Percentiles rank a stretch among this genome's conserved stretches.
Conservation (phyloP, 2,888 invertebrate genomes). For the Drosophila prolongata region DNA sequence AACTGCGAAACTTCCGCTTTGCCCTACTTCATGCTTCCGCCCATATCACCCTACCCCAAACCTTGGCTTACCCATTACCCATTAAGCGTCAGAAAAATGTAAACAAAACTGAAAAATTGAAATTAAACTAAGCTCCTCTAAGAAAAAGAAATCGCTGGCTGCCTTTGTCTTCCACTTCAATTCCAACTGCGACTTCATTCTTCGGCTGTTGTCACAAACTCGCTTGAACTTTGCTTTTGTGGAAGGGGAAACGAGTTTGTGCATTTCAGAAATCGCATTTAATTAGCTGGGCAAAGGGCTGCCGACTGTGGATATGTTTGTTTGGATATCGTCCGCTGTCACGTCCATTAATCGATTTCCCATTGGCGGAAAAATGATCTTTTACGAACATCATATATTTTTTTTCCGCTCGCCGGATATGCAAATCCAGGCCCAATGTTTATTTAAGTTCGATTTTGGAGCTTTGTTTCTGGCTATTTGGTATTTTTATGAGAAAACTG, state of each 20-base stretch:
- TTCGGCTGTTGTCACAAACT: neutral
- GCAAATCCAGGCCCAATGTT: constrained; percentile 50
- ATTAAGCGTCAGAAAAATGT: constrained; percentile 54
- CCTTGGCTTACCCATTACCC: constrained; percentile 43
- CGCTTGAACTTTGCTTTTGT: constrained; percentile 34
- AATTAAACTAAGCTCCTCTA: constrained; percentile 23
- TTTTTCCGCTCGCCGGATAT: constrained; percentile 50
- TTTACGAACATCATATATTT: constrained; percentile 51
- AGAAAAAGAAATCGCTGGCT: constrained; percentile 2
- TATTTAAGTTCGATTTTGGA: neutral
- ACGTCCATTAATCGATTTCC: constrained; percentile 49
- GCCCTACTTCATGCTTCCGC: constrained; percentile 46
- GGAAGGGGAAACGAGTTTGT: constrained; percentile 54
- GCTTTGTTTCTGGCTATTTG: constrained; percentile 18
- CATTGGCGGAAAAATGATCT: constrained; percentile 46
- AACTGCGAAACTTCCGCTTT: constrained; percentile 71
- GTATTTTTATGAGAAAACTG: constrained; percentile 52
- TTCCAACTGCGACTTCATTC: constrained; percentile 1
- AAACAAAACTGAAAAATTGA: constrained; percentile 48
- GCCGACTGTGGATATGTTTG: constrained; percentile 19
- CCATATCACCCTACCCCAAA: constrained; percentile 51
- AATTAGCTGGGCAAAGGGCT: constrained; percentile 54
- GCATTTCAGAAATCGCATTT: constrained; percentile 65
- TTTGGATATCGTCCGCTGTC: constrained; percentile 43
- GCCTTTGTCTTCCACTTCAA: neutral